Percentiles rank a stretch among this genome's conserved stretches.
Conservation (phyloP, 2,888 invertebrate species). For the Parasteatoda lunata region DNA sequence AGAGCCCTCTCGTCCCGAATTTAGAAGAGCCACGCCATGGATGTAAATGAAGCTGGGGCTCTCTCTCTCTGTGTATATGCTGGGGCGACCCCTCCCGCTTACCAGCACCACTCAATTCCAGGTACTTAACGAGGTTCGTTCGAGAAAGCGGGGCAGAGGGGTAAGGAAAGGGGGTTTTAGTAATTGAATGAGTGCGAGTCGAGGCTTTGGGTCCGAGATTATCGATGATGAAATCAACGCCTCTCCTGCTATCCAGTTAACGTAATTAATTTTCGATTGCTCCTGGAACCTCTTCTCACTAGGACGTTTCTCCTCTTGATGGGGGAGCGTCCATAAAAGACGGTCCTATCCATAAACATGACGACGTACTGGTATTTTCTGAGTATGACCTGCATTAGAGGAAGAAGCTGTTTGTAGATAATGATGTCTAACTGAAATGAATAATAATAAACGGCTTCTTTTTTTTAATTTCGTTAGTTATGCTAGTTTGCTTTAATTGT, state of each 20-base stretch:
- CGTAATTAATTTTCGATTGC: conserved; percentile 69
- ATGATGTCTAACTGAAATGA: neutral
- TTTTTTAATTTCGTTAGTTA: no score
- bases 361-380: no score
- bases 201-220: conserved; percentile 64
- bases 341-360: neutral
- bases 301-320: conserved; percentile 6
- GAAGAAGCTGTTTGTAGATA: neutral
- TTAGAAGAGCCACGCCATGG: conserved; percentile 31
- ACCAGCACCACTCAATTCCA: conserved; percentile 59
- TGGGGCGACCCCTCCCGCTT: conserved; percentile 9
- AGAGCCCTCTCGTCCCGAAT: conserved; percentile 31
- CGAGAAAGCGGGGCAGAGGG: neutral
- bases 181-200: conserved; percentile 50
- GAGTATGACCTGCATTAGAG: no score
- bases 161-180: neutral
- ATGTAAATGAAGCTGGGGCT: conserved; percentile 65
- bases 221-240: conserved; percentile 69
- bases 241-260: conserved; percentile 67
- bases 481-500: no score
- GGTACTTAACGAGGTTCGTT: conserved; percentile 66
- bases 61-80: neutral
- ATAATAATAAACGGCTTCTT: neutral
- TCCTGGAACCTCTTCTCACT: conserved; percentile 24
- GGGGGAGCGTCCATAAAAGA: conserved; percentile 51